These are phyloP conservation scores for Melanargia galathea DNA, from an alignment of 2,888 invertebrate species.

Conservation along the genomic window DNA sequence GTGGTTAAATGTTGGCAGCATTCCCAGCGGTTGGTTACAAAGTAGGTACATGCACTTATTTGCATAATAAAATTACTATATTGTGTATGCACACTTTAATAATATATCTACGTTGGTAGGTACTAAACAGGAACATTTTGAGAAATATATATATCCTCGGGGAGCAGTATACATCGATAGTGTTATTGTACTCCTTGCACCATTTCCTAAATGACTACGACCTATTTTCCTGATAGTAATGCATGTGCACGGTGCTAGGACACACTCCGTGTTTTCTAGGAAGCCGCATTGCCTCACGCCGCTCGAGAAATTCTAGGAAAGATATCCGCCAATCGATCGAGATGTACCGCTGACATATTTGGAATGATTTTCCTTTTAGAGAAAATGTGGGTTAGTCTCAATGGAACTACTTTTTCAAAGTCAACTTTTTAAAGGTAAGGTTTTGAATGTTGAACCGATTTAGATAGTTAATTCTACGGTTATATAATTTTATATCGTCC, in stretches of 20 bases:
- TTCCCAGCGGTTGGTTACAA: conserved; percentile 6
- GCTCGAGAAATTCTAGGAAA: conserved; percentile 34
- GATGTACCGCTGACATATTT: conserved; percentile 34
- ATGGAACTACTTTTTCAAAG: conserved; percentile 18
- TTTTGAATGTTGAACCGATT: background rate
- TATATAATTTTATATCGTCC: too few relatives aligned
- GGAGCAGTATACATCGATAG: background rate
- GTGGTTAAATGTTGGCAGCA: conserved; percentile 1
- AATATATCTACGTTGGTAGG: background rate
- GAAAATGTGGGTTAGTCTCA: conserved; percentile 28
- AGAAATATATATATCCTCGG: background rate
- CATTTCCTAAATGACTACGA: conserved; percentile 15
- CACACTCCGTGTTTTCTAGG: conserved; percentile 11
- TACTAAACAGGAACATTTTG: background rate
- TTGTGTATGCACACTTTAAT: too few relatives aligned
- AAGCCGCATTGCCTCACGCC: conserved; percentile 15
- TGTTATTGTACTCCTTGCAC: background rate
- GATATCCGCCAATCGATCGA: conserved; percentile 28
- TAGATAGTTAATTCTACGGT: too few relatives aligned
- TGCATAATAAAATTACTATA: too few relatives aligned
- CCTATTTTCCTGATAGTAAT: conserved; percentile 14
- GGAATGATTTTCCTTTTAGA: conserved; percentile 33
- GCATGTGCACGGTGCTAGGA: conserved; percentile 7
- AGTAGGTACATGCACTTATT: background rate
- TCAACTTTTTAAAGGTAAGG: background rate